Base-by-base conservation (phyloP, 1,140 invertebrate species). In the Lucilia cuprina region DNA sequence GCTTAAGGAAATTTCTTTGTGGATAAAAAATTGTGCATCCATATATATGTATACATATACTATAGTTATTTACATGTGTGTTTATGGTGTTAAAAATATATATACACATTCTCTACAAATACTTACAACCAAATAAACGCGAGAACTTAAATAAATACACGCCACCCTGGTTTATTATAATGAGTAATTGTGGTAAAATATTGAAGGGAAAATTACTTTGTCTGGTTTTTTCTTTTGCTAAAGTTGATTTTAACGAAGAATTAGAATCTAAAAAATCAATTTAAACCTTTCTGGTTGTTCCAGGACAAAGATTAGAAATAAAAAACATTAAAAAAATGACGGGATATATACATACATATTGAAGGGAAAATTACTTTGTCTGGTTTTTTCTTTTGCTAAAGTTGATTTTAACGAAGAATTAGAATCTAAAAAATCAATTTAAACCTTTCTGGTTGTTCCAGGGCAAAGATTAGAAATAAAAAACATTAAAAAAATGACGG, bases 1-100 rank as follows among this genome's bases (percentile, higher is more conserved):
- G 77, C 41, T 80, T 80, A 80, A 80, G 77, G 41, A 80, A 80
- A 80, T 80, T 80, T 19, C 17, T 49, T 5, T 80, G 14, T 35
- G 30, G 7, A 47, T 49, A 21, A n/a, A n/a, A n/a, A n/a, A n/a
- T n/a, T n/a, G n/a, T n/a, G n/a, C n/a, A n/a, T n/a, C n/a, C n/a
- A n/a, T n/a, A n/a, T n/a, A n/a, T n/a, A n/a, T n/a, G n/a, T n/a
- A 47, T 25, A 77, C 12, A 0, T 14, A 41, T 0, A 10, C 74
- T n/a, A 35, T 49, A 80, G 19, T 0, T 49, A 13, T 49, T n/a
- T 8, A 70, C 9, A 19, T 49, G 30, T n/a, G 47, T 80, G n/a
- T 49, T 80, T 80, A 80, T 47, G n/a, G n/a, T n/a, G n/a, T n/a
- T n/a, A n/a, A n/a, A n/a, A n/a, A n/a, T n/a, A n/a, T 80, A 80